Conservation (phyloP, 2,888 invertebrate species). For the Pseudococcus viburni region DNA sequence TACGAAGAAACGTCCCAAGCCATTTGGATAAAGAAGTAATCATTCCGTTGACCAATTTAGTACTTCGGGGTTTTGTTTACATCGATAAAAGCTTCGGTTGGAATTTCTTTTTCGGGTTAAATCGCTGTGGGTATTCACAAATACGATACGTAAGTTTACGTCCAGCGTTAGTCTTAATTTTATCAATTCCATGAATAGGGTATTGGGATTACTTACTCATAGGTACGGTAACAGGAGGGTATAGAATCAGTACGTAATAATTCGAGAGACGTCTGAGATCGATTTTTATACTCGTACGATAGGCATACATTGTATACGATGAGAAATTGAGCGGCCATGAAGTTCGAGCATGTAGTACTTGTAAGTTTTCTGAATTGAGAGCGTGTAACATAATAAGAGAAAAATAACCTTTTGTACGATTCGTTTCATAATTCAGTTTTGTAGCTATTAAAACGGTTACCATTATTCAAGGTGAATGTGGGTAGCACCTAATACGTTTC, state of each 20-base stretch:
- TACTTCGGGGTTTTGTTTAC: conserved; percentile 18
- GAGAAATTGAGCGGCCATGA: conserved; percentile 18
- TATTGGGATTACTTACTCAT: conserved; percentile 2
- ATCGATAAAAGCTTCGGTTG: conserved; percentile 1
- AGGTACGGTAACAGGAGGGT: neutral
- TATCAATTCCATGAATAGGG: neutral
- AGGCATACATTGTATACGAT: neutral
- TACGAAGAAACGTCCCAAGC: neutral
- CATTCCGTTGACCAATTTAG: conserved; percentile 13
- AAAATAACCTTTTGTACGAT: conserved; percentile 48
- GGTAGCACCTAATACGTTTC: conserved; percentile 8
- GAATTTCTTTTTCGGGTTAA: neutral
- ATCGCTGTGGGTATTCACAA: conserved; percentile 24
- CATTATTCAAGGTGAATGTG: conserved; percentile 37
- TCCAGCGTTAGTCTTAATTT: neutral
- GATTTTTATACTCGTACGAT: conserved; percentile 37
- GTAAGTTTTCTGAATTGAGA: conserved; percentile 41
- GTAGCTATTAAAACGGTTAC: conserved; percentile 36
- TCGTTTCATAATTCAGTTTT: conserved; percentile 36
- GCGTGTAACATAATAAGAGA: conserved; percentile 25
- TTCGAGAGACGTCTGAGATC: conserved; percentile 12
- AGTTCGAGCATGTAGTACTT: conserved; percentile 3
- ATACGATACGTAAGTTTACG: neutral
- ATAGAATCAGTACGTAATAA: neutral
- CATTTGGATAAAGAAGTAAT: conserved; percentile 21